phyloP scores from a whole-genome alignment of 1,140 invertebrate genomes.

The Drosophila kanapiae region DNA sequence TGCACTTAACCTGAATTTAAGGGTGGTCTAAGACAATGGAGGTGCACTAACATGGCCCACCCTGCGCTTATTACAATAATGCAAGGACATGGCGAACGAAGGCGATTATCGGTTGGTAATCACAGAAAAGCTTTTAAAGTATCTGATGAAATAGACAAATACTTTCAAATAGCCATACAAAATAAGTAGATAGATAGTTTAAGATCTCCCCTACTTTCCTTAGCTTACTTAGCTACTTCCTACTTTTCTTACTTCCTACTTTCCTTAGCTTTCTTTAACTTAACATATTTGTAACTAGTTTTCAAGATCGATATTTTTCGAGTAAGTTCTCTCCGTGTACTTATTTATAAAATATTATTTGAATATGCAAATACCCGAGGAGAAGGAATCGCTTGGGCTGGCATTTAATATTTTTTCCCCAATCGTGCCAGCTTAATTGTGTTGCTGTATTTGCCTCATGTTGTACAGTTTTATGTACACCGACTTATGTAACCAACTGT shows the following conservation, averaged over 20 bases:
- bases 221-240: too few species aligned
- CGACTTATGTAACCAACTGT: constrained; percentile 70
- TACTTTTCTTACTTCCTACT: too few species aligned
- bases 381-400: constrained; percentile 34
- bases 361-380: constrained; percentile 74
- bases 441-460: constrained; percentile 20
- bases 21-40: constrained; percentile 14
- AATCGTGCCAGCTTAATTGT: constrained; percentile 47
- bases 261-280: too few species aligned
- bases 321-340: constrained; percentile 13
- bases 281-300: too few species aligned
- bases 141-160: neutral
- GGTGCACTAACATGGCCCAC: neutral
- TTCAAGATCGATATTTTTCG: neutral
- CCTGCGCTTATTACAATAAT: constrained; percentile 16
- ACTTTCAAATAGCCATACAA: too few species aligned
- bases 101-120: neutral
- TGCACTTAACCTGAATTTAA: constrained; percentile 14
- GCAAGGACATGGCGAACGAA: neutral
- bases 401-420: constrained; percentile 46
- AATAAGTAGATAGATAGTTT: too few species aligned
- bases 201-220: too few species aligned
- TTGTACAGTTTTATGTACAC: constrained; percentile 36
- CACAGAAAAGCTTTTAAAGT: neutral
- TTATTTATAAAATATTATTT: constrained; percentile 74